Conservation (phyloP, 2,797 vertebrate species). For the Schizopygopsis malacanthus region DNA sequence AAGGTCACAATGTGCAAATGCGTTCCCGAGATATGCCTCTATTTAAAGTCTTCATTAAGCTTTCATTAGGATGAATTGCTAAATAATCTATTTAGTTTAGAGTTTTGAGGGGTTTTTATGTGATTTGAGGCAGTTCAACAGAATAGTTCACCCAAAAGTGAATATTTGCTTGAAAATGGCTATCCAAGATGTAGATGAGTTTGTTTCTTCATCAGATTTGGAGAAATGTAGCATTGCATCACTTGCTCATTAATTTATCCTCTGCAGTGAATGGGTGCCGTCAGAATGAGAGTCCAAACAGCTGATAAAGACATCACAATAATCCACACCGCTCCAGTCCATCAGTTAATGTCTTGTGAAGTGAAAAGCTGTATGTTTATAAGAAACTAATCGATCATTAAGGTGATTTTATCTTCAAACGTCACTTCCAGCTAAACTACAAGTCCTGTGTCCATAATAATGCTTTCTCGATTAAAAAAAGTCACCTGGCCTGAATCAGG, state of each 20-base stretch:
- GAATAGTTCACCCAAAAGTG: background rate
- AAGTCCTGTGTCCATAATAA: background rate
- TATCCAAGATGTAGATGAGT: background rate
- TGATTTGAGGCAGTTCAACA: background rate
- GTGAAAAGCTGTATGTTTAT: background rate
- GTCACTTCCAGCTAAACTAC: background rate
- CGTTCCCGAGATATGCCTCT: background rate
- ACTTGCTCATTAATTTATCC: background rate
- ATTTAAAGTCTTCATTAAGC: constrained; percentile 15
- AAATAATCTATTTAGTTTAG: background rate
- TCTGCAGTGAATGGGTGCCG: background rate
- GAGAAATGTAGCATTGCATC: background rate
- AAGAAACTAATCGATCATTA: background rate
- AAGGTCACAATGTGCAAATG: constrained; percentile 33
- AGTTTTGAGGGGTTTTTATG: background rate
- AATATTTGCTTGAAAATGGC: background rate
- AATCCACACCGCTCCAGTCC: background rate
- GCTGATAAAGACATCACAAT: background rate
- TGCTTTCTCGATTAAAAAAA: background rate
- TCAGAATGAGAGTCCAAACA: background rate
- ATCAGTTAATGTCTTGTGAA: background rate
- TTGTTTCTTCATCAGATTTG: background rate
- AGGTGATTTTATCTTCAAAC: background rate
- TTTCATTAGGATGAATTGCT: constrained; percentile 15
- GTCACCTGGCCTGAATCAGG: background rate